These are phyloP conservation scores for Hipparchia semele DNA, from an alignment of 2,888 invertebrate genomes.

Conservation along the genomic window DNA sequence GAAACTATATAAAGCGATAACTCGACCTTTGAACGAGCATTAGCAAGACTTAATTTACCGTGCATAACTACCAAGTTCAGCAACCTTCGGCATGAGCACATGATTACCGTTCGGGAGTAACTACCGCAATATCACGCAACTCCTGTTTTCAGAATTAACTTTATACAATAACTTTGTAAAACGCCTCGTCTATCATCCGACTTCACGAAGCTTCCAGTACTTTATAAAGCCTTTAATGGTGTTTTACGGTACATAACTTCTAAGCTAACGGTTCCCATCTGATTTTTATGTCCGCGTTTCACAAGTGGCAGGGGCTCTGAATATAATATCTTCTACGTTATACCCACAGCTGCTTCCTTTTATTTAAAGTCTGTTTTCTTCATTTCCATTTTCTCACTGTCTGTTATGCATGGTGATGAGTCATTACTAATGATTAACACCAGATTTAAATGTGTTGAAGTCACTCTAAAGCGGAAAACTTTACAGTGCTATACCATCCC, in stretches of 20 bases:
- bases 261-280: conserved; percentile 42
- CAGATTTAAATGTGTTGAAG: no score
- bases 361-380: not conserved
- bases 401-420: not conserved
- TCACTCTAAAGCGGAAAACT: no score
- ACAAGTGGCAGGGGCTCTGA: conserved; percentile 27
- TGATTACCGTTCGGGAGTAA: conserved; percentile 26
- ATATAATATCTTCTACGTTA: conserved; percentile 15
- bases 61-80: conserved; percentile 22
- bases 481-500: no score
- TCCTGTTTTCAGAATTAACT: conserved; percentile 36
- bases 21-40: conserved; percentile 19
- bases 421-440: no score
- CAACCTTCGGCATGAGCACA: conserved; percentile 27
- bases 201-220: conserved; percentile 40
- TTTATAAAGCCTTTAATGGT: conserved; percentile 40
- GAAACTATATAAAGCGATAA: not conserved
- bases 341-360: not conserved
- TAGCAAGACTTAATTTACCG: conserved; percentile 22
- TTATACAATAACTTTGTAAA: conserved; percentile 41
- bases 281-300: conserved; percentile 42
- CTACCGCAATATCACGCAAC: conserved; percentile 31
- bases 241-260: conserved; percentile 43
- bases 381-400: not conserved
- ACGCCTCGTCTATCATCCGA: conserved; percentile 40